Evolutionary conservation across 2,113 vertebrate genomes (phyloP), one percentile per base, ranked within the genome.

Genomic region (Megaceryle maxima): DNA sequence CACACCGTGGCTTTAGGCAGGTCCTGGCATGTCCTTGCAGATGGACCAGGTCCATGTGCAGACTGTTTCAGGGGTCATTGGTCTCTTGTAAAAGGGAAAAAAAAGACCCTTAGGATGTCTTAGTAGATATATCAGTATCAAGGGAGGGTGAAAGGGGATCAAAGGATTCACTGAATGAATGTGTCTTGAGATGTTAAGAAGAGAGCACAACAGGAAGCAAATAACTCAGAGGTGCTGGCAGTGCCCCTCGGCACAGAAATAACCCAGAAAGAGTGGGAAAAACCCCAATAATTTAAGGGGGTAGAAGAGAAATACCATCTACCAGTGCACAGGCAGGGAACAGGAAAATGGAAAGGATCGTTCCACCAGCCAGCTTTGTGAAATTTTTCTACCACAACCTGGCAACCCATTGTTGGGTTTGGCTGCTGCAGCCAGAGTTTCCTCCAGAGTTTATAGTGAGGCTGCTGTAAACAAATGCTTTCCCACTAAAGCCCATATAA

Each of bases 401-500:
- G 83, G 35, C 64, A 64, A 33, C 21, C 3, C 4, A 0, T 44
- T 68, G 16, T 25, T 76, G 74, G 22, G 31, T 76, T 62, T 66
- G 84, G 24, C 12, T 70, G 22, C 35, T 82, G 9, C 57, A 89
- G 77, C 39, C 57, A 53, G n/a, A 80, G 59, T 44, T n/a, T 85
- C 63, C 62, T 88, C 39, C 59, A 22, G 63, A 74, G 33, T 90
- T 92, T 94, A 74, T 16, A 68, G 64, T 1, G 16, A 81, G 41
- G 39, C 66, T 87, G 53, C 25, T 75, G 57, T 94, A 97, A 97
- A 90, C 83, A 97, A 96, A 92, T 35, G 56, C 66, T 94, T 96
- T 95, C 96, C 90, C 56, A 88, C 86, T 90, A 60, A 96, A 96
- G 90, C 53, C 68, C 95, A n/a, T 73, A 53, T 92, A 97, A 98